Base-by-base conservation (phyloP, 2,113 vertebrate genomes). In the Panurus biarmicus region DNA sequence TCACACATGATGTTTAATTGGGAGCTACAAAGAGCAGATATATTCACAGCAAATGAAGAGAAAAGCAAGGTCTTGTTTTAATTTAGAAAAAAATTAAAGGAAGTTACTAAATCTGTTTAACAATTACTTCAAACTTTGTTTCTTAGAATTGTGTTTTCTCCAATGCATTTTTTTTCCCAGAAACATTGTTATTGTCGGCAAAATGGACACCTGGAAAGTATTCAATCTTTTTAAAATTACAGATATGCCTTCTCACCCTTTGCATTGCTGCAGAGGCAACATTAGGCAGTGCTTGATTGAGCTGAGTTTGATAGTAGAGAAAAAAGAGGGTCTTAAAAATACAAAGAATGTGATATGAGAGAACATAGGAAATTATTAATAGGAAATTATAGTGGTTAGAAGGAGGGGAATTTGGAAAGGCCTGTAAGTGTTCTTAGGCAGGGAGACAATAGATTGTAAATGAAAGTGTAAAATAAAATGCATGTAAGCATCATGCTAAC, bases 1-100 rank as follows among this genome's bases (percentile, higher is more conserved):
- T 93, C 65, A 84, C 89, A 95, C 53, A 94, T 62, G 36, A 62
- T 70, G 24, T 57, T 93, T 95, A 95, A 92, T 78, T 96, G 73
- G 48, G 31, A 94, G n/a, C 14, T 74, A 80, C 35, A 82, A 31
- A 51, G 24, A 78, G 22, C 3, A 42, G 44, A 82, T 61, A 86
- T 91, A 65, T n/a, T 70, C 33, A 50, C 31, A 80, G 45, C 23
- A 38, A 89, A 31, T 17, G 25, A 85, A 72, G 12, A 81, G 57
- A 84, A 93, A 79, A 82, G 29, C 6, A 66, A n/a, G 10, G 6
- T 53, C 44, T 76, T 16, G 12, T 29, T 82, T 74, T 70, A 80
- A 76, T 64, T 85, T 45, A 38, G 14, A 44, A 73, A 60, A 82
- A 73, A 31, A 50, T 5, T 58, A 60, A 48, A 44, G 3, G 9